A percentile compares a stretch with the other conserved stretches of the same genome.
phyloP scores from a whole-genome alignment of 2,113 vertebrate species.

The Gasterosteus aculeatus region DNA sequence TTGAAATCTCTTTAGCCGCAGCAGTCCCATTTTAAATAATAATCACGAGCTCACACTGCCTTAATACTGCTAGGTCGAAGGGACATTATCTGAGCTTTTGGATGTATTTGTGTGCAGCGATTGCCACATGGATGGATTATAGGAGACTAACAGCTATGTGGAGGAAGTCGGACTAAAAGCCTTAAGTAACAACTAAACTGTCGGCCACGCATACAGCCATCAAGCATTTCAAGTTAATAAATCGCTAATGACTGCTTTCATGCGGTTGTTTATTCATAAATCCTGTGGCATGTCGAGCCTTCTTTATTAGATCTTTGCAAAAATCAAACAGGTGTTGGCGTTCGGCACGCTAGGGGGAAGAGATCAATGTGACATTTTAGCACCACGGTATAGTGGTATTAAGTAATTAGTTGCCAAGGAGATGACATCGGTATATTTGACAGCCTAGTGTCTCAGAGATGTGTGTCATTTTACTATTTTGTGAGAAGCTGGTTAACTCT shows the following conservation, averaged over 20 bases:
- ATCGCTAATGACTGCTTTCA: slow-evolving; percentile 34
- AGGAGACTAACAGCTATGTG: slow-evolving; percentile 52
- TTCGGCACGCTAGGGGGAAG: too few species aligned
- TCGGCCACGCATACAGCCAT: slow-evolving; percentile 32
- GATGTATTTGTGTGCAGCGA: slow-evolving; percentile 19
- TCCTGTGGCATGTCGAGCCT: neutral
- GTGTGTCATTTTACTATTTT: neutral
- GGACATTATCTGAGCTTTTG: slow-evolving; percentile 63
- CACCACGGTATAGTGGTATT: neutral
- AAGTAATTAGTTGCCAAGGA: slow-evolving; percentile 3
- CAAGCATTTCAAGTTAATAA: slow-evolving; percentile 20
- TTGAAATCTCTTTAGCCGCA: slow-evolving; percentile 17
- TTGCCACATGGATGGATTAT: slow-evolving; percentile 66
- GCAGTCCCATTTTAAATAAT: slow-evolving; percentile 47
- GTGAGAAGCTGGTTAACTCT: neutral
- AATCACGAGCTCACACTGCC: slow-evolving; percentile 25
- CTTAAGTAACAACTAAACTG: slow-evolving; percentile 44
- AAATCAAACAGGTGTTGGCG: slow-evolving; percentile 8
- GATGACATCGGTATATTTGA: neutral
- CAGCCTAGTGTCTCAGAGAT: neutral
- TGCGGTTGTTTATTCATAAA: slow-evolving; percentile 39
- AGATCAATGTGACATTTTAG: slow-evolving; percentile 30
- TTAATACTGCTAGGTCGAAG: slow-evolving; percentile 24
- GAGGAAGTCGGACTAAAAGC: slow-evolving; percentile 53
- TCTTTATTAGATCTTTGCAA: slow-evolving; percentile 45